phyloP scores from a whole-genome alignment of 2,888 invertebrate species.

The Melinaea menophilus region DNA sequence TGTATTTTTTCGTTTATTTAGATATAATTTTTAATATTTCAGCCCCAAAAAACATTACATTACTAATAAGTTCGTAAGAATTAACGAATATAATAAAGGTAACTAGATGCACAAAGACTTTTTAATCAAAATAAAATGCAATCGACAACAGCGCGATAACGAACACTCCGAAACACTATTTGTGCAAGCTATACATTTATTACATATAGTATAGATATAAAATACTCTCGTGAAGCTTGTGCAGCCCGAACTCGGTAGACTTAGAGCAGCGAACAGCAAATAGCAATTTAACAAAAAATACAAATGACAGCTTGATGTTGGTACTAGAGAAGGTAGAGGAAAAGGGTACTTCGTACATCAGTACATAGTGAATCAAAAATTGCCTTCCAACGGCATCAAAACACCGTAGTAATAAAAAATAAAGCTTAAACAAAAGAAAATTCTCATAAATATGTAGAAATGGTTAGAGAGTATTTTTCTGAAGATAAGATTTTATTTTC shows the following conservation, averaged over 20 bases:
- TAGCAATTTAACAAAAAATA: neutral
- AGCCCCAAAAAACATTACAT: neutral
- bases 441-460: too few relatives aligned
- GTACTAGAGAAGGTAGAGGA: neutral
- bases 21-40: slow-evolving; percentile 11
- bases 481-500: too few relatives aligned
- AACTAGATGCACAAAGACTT: slow-evolving; percentile 16
- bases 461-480: too few relatives aligned
- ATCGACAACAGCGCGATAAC: slow-evolving; percentile 35
- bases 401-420: too few relatives aligned
- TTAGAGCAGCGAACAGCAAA: neutral
- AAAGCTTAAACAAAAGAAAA: too few relatives aligned
- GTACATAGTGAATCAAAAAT: too few relatives aligned
- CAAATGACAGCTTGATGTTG: neutral
- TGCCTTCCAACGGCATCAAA: too few relatives aligned
- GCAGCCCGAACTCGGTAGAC: neutral
- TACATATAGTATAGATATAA: neutral
- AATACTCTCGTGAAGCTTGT: neutral
- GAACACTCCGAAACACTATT: slow-evolving; percentile 22
- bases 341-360: neutral
- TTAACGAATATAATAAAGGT: neutral
- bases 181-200: slow-evolving; percentile 3
- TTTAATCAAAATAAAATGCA: slow-evolving; percentile 43
- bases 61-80: neutral
- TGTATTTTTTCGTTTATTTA: slow-evolving; percentile 23